These are phyloP conservation scores for Fabriciana adippe DNA, from an alignment of 2,888 invertebrate species.

Conservation along the genomic window DNA sequence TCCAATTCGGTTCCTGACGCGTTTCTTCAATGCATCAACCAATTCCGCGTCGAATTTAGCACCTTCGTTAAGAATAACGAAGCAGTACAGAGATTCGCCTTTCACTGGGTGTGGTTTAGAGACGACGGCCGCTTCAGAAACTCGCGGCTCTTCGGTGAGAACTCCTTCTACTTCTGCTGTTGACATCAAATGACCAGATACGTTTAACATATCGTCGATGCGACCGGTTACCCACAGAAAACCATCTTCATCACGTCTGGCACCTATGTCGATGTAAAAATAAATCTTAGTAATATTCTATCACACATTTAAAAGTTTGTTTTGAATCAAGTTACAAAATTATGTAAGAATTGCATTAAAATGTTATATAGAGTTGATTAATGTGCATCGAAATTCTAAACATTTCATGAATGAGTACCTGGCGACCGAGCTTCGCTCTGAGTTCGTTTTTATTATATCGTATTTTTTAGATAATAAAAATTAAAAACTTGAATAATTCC, in stretches of 20 bases:
- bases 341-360: no score
- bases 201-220: constrained; percentile 99
- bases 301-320: no score
- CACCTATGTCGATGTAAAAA: constrained; percentile 82
- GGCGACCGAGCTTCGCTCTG: no score
- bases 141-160: constrained; percentile 87
- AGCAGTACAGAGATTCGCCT: constrained; percentile 98
- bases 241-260: constrained; percentile 94
- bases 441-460: no score
- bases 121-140: constrained; percentile 98
- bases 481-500: no score
- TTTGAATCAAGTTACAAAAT: no score
- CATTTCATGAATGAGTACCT: no score
- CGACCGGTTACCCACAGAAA: constrained; percentile 98
- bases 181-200: constrained; percentile 98
- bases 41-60: constrained; percentile 86
- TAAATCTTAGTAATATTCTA: constrained; percentile 7
- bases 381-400: no score
- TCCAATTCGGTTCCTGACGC: constrained; percentile 95
- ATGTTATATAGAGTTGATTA: no score
- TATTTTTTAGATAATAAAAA: no score
- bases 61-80: constrained; percentile 94
- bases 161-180: constrained; percentile 96
- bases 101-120: constrained; percentile 96
- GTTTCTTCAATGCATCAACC: constrained; percentile 86